Conservation (phyloP, 1,140 invertebrate genomes). For the Hyles euphorbiae region DNA sequence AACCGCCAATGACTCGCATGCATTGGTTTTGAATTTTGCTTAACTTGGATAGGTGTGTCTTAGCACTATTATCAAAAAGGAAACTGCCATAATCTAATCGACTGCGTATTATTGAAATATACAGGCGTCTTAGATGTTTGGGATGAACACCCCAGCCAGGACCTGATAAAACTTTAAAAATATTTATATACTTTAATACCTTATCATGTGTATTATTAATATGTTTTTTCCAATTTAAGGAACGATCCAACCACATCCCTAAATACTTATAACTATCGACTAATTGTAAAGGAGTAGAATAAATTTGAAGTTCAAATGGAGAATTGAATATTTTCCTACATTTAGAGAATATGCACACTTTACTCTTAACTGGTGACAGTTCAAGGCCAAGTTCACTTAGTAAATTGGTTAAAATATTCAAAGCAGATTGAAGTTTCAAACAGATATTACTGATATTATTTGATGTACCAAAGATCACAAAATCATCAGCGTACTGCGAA, state of each 20-base stretch:
- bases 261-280: constrained; percentile 23
- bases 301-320: constrained; percentile 3
- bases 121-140: constrained; percentile 17
- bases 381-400: constrained; percentile 5
- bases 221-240: constrained; percentile 18
- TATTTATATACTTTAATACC: constrained; percentile 16
- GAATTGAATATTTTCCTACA: constrained; percentile 7
- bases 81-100: too few relatives aligned
- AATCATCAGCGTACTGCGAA: constrained; percentile 30
- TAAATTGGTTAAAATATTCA: too few relatives aligned
- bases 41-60: too few relatives aligned
- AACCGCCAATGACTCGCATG: too few relatives aligned
- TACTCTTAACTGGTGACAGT: constrained; percentile 19
- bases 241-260: constrained; percentile 23
- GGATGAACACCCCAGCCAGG: constrained; percentile 20
- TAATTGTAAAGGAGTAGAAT: not conserved
- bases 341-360: constrained; percentile 27
- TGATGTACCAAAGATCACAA: constrained; percentile 17
- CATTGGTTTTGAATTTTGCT: too few relatives aligned
- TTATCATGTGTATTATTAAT: constrained; percentile 11
- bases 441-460: constrained; percentile 10
- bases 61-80: too few relatives aligned
- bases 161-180: constrained; percentile 18
- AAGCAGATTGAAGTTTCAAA: constrained; percentile 15
- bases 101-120: constrained; percentile 9